Percentiles rank a stretch among this genome's conserved stretches.
These are phyloP conservation scores for Drosophila mulleri DNA, from an alignment of 2,888 invertebrate genomes.

Conservation along the genomic window DNA sequence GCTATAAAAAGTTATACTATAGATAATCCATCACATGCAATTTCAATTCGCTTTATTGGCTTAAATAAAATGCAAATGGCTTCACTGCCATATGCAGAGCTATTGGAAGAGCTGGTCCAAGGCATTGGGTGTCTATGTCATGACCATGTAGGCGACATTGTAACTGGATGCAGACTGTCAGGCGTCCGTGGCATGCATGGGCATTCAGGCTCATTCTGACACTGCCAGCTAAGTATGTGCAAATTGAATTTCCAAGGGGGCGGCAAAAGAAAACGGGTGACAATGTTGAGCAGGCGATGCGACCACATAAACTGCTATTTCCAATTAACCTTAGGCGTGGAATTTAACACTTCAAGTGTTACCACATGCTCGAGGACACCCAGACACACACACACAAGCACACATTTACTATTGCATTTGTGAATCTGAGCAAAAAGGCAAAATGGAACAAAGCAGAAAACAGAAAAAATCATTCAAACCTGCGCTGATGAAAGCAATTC, in stretches of 20 bases:
- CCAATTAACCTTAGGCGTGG: constrained; percentile 48
- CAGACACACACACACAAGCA: neutral
- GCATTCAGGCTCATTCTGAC: constrained; percentile 21
- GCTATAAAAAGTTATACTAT: neutral
- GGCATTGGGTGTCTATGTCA: constrained; percentile 4
- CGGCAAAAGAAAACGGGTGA: neutral
- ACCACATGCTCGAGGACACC: constrained; percentile 5
- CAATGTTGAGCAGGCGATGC: constrained; percentile 9
- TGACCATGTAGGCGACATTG: constrained; percentile 38
- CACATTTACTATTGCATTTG: constrained; percentile 9
- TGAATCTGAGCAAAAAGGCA: neutral
- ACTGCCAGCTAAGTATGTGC: constrained; percentile 38
- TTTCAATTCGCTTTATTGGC: constrained; percentile 35
- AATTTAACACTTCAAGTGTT: constrained; percentile 33
- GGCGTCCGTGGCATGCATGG: constrained; percentile 43
- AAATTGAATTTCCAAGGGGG: constrained; percentile 59
- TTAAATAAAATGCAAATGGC: constrained; percentile 46
- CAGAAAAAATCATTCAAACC: constrained; percentile 28
- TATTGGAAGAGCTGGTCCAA: constrained; percentile 4
- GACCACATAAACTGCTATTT: constrained; percentile 25
- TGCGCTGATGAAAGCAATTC: constrained; percentile 65
- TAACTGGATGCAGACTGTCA: constrained; percentile 47
- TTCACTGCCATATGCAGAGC: constrained; percentile 19
- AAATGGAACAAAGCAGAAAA: constrained; percentile 27
- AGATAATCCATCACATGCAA: constrained; percentile 24